Conservation (phyloP, 2,113 vertebrate genomes). For the Cyprinodon brontotheroides region DNA sequence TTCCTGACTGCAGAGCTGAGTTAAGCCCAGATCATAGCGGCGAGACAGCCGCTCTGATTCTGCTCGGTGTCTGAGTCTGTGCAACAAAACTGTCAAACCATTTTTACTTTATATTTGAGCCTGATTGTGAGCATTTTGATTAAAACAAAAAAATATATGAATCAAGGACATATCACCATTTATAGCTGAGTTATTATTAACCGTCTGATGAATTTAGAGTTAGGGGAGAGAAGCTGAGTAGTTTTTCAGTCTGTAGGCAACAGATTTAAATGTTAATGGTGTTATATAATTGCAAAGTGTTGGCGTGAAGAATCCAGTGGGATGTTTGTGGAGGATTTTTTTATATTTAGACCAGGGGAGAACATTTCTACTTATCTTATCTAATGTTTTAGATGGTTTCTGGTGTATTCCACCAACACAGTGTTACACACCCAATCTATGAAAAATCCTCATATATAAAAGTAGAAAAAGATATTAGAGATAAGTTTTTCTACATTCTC, state of each 20-base stretch:
- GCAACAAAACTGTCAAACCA: neutral
- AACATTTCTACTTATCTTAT: neutral
- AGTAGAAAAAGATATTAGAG: neutral
- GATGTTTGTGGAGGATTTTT: neutral
- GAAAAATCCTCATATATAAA: neutral
- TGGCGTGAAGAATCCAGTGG: neutral
- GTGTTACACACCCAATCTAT: neutral
- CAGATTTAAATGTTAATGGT: conserved; percentile 4
- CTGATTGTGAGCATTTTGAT: neutral
- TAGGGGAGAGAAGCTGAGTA: neutral
- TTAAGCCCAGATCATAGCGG: neutral
- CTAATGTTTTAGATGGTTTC: neutral
- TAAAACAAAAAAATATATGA: no score
- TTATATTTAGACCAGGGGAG: neutral
- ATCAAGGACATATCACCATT: neutral
- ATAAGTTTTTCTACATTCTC: no score
- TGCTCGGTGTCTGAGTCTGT: conserved; percentile 5
- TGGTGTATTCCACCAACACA: no score
- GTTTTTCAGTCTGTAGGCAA: neutral
- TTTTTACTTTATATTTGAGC: neutral
- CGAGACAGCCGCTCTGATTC: conserved; percentile 4
- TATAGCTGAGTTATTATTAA: neutral
- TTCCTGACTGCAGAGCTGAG: neutral
- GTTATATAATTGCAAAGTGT: conserved; percentile 8
- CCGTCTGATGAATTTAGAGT: neutral